Evolutionary conservation across 2,888 invertebrate genomes (phyloP), one percentile per base, ranked within the genome.

Genomic region (Pseudococcus viburni): DNA sequence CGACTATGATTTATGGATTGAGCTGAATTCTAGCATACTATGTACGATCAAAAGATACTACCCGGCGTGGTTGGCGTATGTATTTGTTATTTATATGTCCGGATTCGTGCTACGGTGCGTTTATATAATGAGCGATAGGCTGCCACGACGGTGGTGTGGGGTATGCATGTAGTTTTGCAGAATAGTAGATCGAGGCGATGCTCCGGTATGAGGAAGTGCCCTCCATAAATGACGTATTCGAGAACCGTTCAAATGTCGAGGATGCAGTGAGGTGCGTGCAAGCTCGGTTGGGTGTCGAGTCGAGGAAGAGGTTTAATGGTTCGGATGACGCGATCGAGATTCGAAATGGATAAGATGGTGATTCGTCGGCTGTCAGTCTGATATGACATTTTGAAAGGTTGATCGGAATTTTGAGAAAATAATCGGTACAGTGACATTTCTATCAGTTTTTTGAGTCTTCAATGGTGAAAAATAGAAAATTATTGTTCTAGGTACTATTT

Each of bases 1-100:
- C 73, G 73, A 73, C 73, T 73, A 73, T 73, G 73, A 73, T 73
- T 73, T 73, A 73, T 73, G 17, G 73, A 33, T 33, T 73, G 73
- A 73, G 73, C 73, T 73, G 33, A 17, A 73, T 39, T 4, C 11
- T 22, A n/a, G n/a, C n/a, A 22, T 22, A 22, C 22, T 64, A 64
- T 64, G n/a, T 55, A 8, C 55, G 55, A 55, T 55, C 55, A n/a
- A 17, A 64, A 19, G 12, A 42, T 42, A 42, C 42, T 64, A 64
- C 19, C 64, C 64, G 64, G 64, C 22, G 9, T 22, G 12, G 8
- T 64, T 22, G 3, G 17, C 26, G 22, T 26, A 26, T 26, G 22
- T 26, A 26, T 26, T 15, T 33, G 73, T 73, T 11, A 26, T 33
- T 73, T 33, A 19, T 64, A 73, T 39, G 73, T 73, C 73, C 73